Base-by-base conservation (phyloP, 2,888 invertebrate genomes). In the Eupeodes latifasciatus region DNA sequence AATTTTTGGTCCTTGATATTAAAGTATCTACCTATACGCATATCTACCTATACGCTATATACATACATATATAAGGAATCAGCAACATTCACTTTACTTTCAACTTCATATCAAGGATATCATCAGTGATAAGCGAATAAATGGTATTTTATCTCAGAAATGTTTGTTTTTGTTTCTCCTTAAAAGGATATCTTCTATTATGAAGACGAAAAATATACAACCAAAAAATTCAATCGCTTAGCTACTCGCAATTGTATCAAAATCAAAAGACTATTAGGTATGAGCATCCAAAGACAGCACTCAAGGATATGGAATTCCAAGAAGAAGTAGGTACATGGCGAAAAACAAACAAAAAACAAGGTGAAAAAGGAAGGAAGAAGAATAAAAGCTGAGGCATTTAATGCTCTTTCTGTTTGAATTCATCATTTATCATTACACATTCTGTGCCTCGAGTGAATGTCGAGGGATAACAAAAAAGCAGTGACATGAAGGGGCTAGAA, bases 1-100 rank as follows among this genome's bases (percentile, higher is more conserved):
- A 88, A 88, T 88, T 88, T 85, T 88, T 78, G 85, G 75, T 85
- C 81, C 88, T 85, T 78, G 69, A 47, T 51, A 47, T 51, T 61
- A 62, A 69, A 64, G 19, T 53, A 53, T 77, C 74, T 27, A 27
- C 27, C 27, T 27, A 27, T 27, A 27, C 3, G 2, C 3, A 27
- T 27, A 27, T 27, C 27, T 27, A 27, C 27, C 27, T 27, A 27
- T 3, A 27, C 27, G 27, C 27, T 27, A 59, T 79, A 12, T 40
- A 40, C 2, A 5, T 40, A 7, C 40, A n/a, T n/a, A n/a, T n/a
- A n/a, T n/a, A 40, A 40, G 6, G 77, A 84, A 57, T 75, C 78
- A 85, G 71, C 74, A 71, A 47, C 84, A 81, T 59, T 81, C 81
- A 78, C 85, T 84, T 77, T 77, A 84, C 62, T 81, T 81, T 87